Percentiles rank a stretch among this genome's conserved stretches.
Conservation (phyloP, 2,113 vertebrate genomes). For the Platysternon megacephalum region DNA sequence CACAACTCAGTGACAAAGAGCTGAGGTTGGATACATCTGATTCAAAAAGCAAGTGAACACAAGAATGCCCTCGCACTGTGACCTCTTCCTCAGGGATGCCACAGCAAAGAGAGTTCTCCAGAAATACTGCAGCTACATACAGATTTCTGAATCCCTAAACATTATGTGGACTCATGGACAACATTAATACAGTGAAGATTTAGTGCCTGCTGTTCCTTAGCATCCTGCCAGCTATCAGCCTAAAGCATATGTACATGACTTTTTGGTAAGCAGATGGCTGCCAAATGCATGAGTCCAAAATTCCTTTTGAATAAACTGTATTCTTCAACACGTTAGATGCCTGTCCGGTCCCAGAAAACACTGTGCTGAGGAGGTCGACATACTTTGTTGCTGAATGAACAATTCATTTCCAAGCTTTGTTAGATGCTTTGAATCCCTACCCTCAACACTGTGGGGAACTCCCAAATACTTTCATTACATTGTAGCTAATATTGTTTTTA, state of each 20-base stretch:
- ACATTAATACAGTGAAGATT: background rate
- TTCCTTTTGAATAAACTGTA: background rate
- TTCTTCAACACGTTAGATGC: background rate
- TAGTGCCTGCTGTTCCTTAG: background rate
- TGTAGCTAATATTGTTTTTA: background rate
- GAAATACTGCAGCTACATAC: rapidly evolving
- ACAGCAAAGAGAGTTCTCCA: background rate
- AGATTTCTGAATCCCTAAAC: background rate
- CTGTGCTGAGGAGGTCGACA: background rate
- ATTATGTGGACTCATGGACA: background rate
- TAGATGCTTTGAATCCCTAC: background rate
- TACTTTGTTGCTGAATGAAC: slow-evolving; percentile 13
- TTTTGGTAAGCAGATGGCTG: background rate
- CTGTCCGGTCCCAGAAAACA: background rate
- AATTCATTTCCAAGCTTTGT: slow-evolving; percentile 20
- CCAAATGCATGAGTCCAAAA: background rate
- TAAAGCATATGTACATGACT: background rate
- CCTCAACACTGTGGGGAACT: background rate
- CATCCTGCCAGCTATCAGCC: background rate
- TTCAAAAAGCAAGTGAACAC: background rate
- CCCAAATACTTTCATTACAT: background rate
- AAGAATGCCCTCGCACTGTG: background rate
- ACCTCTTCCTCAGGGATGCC: background rate
- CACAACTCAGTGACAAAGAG: background rate
- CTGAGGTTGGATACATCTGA: background rate